Evolutionary conservation across 2,113 vertebrate genomes (phyloP), one percentile per base, ranked within the genome.

Genomic region (Cochlearius cochlearius): DNA sequence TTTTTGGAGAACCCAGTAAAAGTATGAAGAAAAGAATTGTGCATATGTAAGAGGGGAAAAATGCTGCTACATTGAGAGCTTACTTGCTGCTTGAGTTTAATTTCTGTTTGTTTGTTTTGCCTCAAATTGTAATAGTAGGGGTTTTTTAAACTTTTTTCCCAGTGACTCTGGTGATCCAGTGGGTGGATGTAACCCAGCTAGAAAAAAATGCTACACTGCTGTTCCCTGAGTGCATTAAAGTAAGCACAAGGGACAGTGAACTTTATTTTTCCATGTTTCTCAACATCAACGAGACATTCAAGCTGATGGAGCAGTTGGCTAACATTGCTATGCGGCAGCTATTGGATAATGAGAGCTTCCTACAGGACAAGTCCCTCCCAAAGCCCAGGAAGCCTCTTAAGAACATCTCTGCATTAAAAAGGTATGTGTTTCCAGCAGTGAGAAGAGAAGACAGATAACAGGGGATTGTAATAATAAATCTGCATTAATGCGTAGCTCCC

Each of bases 211-310:
- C 99, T 91, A 99, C 99, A 0, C 97, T 99, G 91, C 97, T 99
- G 43, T 99, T 99, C 80, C 99, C 99, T 0, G 99, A 99, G 97
- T 99, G 99, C 77, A 98, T 99, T 75, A 98, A 99, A 5, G 99
- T 99, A 74, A 99, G 98, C 96, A 99, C 99, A 0, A 99, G 99
- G 7, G 97, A 98, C 97, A 98, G 95, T 2, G 98, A 99, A 59
- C 98, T 99, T 89, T 99, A 98, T 97, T 99, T 99, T 98, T 99
- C 99, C 93, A 99, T 99, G 99, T 99, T 99, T 96, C 99, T 99
- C 79, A 99, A 99, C 98, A 99, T 99, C 94, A 98, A 98, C 0
- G 99, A 99, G 97, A 99, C 99, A 12, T 99, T 99, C 98, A 99
- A 99, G 94, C 98, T 99, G 66, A 99, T 99, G 99, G 99, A 99